A percentile compares a stretch with the other conserved stretches of the same genome.
Conservation (phyloP, 2,113 vertebrate species). For the Upupa epops region DNA sequence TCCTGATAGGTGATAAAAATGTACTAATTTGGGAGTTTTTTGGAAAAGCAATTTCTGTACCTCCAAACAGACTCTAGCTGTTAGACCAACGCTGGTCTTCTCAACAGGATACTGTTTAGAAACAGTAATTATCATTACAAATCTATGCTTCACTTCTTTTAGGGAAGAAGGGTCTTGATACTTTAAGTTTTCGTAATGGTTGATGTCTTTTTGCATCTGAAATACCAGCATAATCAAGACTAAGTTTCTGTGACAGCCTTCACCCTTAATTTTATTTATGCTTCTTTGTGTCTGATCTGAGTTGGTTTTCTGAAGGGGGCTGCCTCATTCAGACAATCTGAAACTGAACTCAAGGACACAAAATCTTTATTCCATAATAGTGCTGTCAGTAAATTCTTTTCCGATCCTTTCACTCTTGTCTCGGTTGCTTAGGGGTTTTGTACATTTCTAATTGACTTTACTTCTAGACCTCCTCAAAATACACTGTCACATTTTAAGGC, state of each 20-base stretch:
- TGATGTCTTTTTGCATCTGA: not conserved
- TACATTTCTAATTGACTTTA: not conserved
- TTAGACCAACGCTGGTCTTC: not conserved
- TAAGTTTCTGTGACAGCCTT: not conserved
- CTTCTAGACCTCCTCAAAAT: not conserved
- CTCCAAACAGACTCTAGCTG: not conserved
- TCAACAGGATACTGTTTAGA: not conserved
- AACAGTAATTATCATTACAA: not conserved
- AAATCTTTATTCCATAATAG: not conserved
- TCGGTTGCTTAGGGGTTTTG: rapidly evolving
- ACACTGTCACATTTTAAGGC: not conserved
- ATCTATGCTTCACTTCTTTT: not conserved
- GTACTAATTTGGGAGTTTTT: not conserved
- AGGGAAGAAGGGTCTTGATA: not conserved
- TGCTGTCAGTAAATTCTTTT: not conserved
- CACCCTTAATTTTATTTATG: not conserved
- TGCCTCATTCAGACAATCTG: not conserved
- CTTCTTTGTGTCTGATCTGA: not conserved
- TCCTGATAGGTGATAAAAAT: not conserved
- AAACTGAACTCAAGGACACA: not conserved
- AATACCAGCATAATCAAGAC: not conserved
- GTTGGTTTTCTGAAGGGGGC: not conserved
- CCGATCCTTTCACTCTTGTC: not conserved
- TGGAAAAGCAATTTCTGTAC: not conserved
- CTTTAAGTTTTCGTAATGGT: not conserved